phyloP scores from a whole-genome alignment of 2,113 vertebrate species.

The Aegithalos caudatus region DNA sequence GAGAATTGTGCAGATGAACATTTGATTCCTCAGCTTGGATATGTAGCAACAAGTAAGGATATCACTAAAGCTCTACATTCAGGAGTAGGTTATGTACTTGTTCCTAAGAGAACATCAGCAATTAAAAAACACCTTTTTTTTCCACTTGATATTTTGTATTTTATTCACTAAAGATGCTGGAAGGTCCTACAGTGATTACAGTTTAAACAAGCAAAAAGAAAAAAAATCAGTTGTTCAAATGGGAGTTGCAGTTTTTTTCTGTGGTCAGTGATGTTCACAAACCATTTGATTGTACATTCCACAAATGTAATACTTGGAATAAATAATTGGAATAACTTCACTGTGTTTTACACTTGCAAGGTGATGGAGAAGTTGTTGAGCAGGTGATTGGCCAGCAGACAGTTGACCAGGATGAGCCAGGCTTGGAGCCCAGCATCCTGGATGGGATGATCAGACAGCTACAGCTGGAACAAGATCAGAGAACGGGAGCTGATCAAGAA shows the following conservation, averaged over 20 bases:
- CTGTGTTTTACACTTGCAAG: slow-evolving; percentile 61
- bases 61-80: background rate
- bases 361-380: slow-evolving; percentile 95
- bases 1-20: slow-evolving; percentile 92
- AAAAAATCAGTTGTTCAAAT: accelerated
- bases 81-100: background rate
- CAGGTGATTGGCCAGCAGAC: slow-evolving; percentile 95
- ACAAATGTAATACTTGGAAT: background rate
- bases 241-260: background rate
- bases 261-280: background rate
- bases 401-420: slow-evolving; percentile 80
- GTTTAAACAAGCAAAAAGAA: background rate
- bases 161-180: background rate
- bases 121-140: background rate
- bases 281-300: background rate
- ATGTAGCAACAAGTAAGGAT: slow-evolving; percentile 92
- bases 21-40: slow-evolving; percentile 93
- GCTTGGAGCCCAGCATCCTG: slow-evolving; percentile 77
- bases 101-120: background rate
- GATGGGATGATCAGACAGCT: slow-evolving; percentile 89
- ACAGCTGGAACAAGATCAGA: slow-evolving; percentile 83
- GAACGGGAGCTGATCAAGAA: slow-evolving; percentile 50
- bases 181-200: background rate
- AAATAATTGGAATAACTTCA: background rate
- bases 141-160: accelerated